Evolutionary conservation across 2,888 invertebrate genomes (phyloP).

Genomic region (Drosophila anomelani): DNA sequence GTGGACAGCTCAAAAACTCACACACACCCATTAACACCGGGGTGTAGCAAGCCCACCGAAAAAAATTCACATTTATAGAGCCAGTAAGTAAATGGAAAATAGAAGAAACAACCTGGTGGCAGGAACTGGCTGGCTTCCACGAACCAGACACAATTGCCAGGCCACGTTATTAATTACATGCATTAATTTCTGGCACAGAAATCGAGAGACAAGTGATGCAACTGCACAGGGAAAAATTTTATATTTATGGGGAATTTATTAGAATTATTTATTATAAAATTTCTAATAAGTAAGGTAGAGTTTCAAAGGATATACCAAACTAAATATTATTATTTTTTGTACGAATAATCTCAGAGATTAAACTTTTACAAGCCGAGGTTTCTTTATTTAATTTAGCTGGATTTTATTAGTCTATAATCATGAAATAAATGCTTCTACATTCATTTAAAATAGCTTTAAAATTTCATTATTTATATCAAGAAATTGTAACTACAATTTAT

Average conservation of each 20-base stretch:
- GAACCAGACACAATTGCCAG: constrained; percentile 61
- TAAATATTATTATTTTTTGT: too few relatives aligned
- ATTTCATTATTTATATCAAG: neutral
- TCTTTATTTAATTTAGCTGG: neutral
- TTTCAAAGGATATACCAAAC: too few relatives aligned
- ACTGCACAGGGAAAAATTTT: constrained; percentile 19
- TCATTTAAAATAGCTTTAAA: neutral
- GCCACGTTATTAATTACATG: constrained; percentile 76
- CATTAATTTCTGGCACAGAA: constrained; percentile 73
- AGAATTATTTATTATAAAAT: neutral
- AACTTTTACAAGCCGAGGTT: too few relatives aligned
- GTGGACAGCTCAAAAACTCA: constrained; percentile 68
- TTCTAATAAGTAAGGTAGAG: neutral
- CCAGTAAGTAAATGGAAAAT: constrained; percentile 11
- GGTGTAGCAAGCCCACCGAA: constrained; percentile 51
- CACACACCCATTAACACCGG: constrained; percentile 79
- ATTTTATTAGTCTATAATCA: neutral
- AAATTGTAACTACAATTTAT: too few relatives aligned
- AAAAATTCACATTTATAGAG: neutral
- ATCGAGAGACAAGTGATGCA: constrained; percentile 72
- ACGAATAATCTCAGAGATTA: too few relatives aligned
- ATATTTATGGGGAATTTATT: neutral
- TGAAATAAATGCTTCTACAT: neutral
- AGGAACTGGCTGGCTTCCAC: constrained; percentile 59
- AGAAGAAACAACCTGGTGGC: constrained; percentile 26